Conservation (phyloP, 2,113 vertebrate genomes). For the Acanthisitta chloris region DNA sequence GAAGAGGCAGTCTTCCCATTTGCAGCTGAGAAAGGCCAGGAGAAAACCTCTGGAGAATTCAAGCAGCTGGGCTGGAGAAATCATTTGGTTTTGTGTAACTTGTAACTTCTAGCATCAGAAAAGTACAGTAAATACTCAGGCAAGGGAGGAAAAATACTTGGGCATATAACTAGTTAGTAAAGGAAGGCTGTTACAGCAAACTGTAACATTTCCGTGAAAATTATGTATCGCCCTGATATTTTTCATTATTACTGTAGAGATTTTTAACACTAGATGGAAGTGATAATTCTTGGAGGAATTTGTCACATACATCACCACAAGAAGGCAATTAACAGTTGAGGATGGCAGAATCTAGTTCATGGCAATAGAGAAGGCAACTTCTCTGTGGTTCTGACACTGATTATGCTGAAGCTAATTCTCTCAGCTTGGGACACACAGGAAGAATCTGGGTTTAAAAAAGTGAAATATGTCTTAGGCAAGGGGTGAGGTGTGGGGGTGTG, state of each 20-base stretch:
- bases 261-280: neutral
- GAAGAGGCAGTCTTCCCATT: neutral
- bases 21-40: slow-evolving; percentile 15
- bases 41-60: neutral
- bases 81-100: neutral
- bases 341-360: neutral
- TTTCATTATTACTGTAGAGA: neutral
- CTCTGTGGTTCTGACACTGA: neutral
- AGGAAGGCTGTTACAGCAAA: neutral
- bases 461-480: neutral
- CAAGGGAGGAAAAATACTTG: neutral
- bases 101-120: neutral
- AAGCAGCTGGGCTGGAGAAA: slow-evolving; percentile 32
- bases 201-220: neutral
- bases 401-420: neutral
- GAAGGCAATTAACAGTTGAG: neutral
- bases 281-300: neutral
- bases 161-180: neutral
- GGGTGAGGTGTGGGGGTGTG: rapidly evolving
- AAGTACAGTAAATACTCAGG: neutral
- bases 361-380: neutral
- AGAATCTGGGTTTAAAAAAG: neutral
- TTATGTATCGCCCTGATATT: neutral
- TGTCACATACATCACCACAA: neutral
- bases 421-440: neutral